Base-by-base conservation (phyloP, 2,888 invertebrate species). In the Lepidonotus clava region DNA sequence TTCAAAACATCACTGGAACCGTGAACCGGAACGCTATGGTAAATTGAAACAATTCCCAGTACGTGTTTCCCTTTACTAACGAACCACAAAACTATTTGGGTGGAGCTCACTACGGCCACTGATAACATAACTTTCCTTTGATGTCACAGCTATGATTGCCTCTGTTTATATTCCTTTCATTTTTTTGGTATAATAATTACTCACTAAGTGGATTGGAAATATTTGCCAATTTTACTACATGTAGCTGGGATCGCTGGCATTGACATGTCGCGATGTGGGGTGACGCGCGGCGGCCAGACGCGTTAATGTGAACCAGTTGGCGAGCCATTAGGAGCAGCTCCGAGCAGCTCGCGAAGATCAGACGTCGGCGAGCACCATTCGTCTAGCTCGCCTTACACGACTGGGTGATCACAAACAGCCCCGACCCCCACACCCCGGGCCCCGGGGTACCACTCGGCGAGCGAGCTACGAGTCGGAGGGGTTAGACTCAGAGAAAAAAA, bases 371-470 rank as follows among this genome's bases (percentile, higher is more conserved):
- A 34, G 1, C 36, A 71, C 46, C 80, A 80, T 80, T 51, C 80
- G 80, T 80, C 80, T 46, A 51, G 21, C 41, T 80, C 80, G 46
- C 80, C 5, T 80, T 80, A 80, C 80, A 80, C 46, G 80, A 80
- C 32, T 51, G 32, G 28, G 51, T 80, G 80, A 80, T 80, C 80
- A 80, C 80, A 80, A 80, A 51, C 80, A 51, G 41, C 11, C 71
- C 18, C 71, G 38, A 36, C 38, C 71, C 38, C 11, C 80, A 51
- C 80, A 80, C 80, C 51, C 14, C 51, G 51, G 14, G 51, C 51
- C 51, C 11, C 51, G 14, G 51, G 51, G 21, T 14, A 51, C 51
- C 51, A 51, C 51, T 51, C 21, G 21, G 14, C 21, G 51, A 18
- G 51, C 14, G 51, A 51, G 51, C 14, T 51, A 51, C 51, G 11